A percentile compares a stretch with the other conserved stretches of the same genome.
phyloP scores from a whole-genome alignment of 2,888 invertebrate genomes.

The Steinernema scapterisci region DNA sequence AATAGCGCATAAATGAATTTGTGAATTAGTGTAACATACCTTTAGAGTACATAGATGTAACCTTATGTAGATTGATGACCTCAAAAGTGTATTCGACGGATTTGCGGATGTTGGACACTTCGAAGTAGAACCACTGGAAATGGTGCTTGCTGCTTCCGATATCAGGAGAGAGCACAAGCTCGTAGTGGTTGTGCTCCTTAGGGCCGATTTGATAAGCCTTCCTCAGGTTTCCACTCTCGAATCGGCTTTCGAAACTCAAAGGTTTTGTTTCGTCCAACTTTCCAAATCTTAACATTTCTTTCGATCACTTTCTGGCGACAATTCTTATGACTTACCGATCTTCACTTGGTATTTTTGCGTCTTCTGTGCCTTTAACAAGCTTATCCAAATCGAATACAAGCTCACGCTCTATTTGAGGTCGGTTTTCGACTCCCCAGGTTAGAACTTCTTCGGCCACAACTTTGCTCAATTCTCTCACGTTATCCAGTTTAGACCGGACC shows the following conservation, averaged over 20 bases:
- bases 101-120: slow-evolving; percentile 78
- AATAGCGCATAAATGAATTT: background rate
- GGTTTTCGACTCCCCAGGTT: background rate
- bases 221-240: slow-evolving; percentile 84
- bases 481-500: too few relatives aligned
- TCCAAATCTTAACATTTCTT: too few relatives aligned
- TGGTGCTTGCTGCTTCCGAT: slow-evolving; percentile 78
- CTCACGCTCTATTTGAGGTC: background rate
- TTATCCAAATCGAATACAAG: slow-evolving; percentile 75
- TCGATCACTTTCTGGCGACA: too few relatives aligned
- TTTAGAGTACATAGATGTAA: slow-evolving; percentile 83
- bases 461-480: background rate
- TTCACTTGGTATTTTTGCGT: too few relatives aligned
- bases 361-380: slow-evolving; percentile 64
- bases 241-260: slow-evolving; percentile 80
- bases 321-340: too few relatives aligned
- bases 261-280: slow-evolving; percentile 63
- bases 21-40: slow-evolving; percentile 71
- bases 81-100: slow-evolving; percentile 80
- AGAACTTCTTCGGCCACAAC: background rate
- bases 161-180: slow-evolving; percentile 81
- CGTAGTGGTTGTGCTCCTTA: slow-evolving; percentile 75
- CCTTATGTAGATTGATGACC: slow-evolving; percentile 84
- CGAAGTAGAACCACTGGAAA: slow-evolving; percentile 89
- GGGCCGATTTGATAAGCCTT: slow-evolving; percentile 78